phyloP scores from a whole-genome alignment of 2,888 invertebrate genomes.

The Tryphoninae sp. region DNA sequence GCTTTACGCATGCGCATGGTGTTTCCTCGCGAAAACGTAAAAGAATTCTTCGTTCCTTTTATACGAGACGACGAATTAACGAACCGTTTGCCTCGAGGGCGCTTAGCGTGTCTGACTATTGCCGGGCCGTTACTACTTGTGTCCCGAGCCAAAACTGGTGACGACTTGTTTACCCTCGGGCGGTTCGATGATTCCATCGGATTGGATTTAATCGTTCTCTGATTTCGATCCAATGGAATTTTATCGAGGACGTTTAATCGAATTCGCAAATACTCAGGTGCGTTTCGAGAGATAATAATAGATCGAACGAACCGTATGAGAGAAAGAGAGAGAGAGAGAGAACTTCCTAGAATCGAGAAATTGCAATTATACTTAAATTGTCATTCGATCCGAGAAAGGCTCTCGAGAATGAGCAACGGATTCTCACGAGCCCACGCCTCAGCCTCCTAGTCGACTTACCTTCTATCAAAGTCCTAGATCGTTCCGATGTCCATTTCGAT shows the following conservation, averaged over 20 bases:
- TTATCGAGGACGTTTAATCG: background rate
- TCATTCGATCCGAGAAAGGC: constrained; percentile 48
- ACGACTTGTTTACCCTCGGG: background rate
- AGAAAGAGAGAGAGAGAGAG: constrained; percentile 9
- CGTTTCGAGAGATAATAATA: constrained; percentile 1
- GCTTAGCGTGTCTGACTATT: constrained; percentile 31
- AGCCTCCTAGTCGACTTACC: background rate
- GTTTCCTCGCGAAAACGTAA: too few species aligned
- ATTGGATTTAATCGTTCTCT: background rate
- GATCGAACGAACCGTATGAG: background rate
- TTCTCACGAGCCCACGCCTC: constrained; percentile 29
- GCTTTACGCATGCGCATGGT: too few species aligned
- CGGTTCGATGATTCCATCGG: constrained; percentile 13
- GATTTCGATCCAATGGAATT: constrained; percentile 6
- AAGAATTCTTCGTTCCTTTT: background rate
- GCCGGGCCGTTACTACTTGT: constrained; percentile 39
- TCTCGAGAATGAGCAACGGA: background rate
- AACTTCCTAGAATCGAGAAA: constrained; percentile 23
- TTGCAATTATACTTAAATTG: constrained; percentile 50
- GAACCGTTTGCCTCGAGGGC: constrained; percentile 26
- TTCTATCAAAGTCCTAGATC: background rate
- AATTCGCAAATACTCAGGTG: constrained; percentile 26
- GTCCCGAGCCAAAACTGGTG: too few species aligned
- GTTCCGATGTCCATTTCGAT: background rate
- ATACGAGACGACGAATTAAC: background rate